Evolutionary conservation across 2,113 vertebrate species (phyloP).

Genomic region (Sinocyclocheilus anshuiensis): DNA sequence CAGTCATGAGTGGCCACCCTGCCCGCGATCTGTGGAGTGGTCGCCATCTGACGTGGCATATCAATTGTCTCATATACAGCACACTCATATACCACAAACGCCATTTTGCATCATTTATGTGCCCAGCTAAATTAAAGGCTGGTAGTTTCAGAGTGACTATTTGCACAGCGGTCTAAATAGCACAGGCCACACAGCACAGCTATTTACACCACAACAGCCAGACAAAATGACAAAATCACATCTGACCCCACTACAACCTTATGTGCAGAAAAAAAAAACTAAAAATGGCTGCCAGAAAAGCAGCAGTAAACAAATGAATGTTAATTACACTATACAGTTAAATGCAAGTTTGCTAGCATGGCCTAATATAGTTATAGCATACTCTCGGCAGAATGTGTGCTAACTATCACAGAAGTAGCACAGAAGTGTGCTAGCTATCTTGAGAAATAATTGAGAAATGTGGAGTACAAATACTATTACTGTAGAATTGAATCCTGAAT

Average conservation of each 20-base stretch:
- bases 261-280: background rate
- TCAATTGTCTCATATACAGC: background rate
- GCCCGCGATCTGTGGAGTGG: no score
- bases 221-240: background rate
- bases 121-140: background rate
- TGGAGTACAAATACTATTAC: background rate
- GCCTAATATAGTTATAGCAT: background rate
- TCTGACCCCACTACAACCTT: background rate
- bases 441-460: background rate
- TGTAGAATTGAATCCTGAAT: no score
- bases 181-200: background rate
- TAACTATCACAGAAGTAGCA: no score
- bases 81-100: background rate
- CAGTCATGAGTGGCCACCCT: no score
- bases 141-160: background rate
- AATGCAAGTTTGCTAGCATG: background rate
- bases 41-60: no score
- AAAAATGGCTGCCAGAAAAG: background rate
- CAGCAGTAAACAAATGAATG: background rate
- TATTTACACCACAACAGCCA: background rate
- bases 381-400: background rate
- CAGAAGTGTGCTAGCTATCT: background rate
- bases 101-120: background rate
- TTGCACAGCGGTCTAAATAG: background rate
- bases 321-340: background rate